phyloP scores from a whole-genome alignment of 2,888 invertebrate species.

The Mylabris sibirica region DNA sequence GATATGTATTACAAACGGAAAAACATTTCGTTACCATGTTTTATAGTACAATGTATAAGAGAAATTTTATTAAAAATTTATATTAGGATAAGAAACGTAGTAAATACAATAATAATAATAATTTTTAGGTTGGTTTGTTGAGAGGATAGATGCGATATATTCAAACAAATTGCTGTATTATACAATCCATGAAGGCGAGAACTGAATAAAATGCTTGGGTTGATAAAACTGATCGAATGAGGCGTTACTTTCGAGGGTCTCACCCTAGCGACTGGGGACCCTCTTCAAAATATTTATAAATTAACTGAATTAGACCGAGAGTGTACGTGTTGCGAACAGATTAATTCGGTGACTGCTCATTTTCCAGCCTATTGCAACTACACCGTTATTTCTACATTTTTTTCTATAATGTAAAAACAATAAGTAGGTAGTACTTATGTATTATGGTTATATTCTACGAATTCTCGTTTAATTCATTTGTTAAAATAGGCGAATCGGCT shows the following conservation, averaged over 20 bases:
- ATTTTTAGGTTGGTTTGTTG: slow-evolving; percentile 12
- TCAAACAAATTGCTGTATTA: slow-evolving; percentile 58
- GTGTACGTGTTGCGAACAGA: slow-evolving; percentile 18
- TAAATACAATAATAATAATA: not conserved
- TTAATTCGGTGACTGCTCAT: slow-evolving; percentile 16
- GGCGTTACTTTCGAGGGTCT: slow-evolving; percentile 50
- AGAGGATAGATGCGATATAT: slow-evolving; percentile 23
- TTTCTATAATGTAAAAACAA: not conserved
- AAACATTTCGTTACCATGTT: not conserved
- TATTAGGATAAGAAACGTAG: not conserved
- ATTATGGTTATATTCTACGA: not conserved
- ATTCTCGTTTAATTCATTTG: not conserved
- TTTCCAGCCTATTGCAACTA: not conserved
- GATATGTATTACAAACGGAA: not conserved
- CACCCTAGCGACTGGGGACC: slow-evolving; percentile 34
- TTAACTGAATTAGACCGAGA: slow-evolving; percentile 54
- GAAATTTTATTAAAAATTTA: not conserved
- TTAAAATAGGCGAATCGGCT: not conserved
- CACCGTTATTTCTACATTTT: not conserved
- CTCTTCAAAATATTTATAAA: slow-evolving; percentile 57
- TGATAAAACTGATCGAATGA: slow-evolving; percentile 58
- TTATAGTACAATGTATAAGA: not conserved
- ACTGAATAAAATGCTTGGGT: slow-evolving; percentile 55
- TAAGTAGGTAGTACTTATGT: not conserved
- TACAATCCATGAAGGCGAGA: slow-evolving; percentile 58